These are phyloP conservation scores for Trogon melanurus DNA, from an alignment of 2,113 vertebrate species.

Conservation along the genomic window DNA sequence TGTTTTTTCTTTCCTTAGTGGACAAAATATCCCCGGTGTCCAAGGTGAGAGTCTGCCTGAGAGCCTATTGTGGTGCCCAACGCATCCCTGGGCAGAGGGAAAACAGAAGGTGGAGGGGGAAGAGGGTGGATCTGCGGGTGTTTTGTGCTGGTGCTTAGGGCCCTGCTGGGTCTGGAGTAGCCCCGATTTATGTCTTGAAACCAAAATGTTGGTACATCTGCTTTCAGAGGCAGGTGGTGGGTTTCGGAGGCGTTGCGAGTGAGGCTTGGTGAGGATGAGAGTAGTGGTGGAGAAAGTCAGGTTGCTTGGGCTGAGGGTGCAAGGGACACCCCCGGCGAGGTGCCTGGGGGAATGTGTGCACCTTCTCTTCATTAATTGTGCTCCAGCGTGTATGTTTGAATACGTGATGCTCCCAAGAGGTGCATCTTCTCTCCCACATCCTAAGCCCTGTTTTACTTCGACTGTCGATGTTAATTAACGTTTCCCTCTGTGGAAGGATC, in stretches of 20 bases:
- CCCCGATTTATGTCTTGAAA: not conserved
- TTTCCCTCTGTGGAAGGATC: not conserved
- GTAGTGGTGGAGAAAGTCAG: fast-evolving
- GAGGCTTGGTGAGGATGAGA: not conserved
- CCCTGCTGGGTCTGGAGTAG: not conserved
- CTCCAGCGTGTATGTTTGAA: fast-evolving
- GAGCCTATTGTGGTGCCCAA: not conserved
- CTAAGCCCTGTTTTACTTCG: fast-evolving
- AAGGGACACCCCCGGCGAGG: not conserved
- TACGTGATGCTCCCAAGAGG: fast-evolving
- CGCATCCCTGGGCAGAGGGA: fast-evolving
- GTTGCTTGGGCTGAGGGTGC: not conserved
- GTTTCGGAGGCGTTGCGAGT: not conserved
- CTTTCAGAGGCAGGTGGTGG: not conserved
- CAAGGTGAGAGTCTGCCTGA: not conserved
- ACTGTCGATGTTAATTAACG: fast-evolving
- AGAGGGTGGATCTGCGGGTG: not conserved
- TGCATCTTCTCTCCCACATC: not conserved
- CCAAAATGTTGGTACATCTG: fast-evolving
- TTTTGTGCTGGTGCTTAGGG: not conserved
- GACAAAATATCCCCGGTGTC: not conserved
- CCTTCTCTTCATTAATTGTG: fast-evolving
- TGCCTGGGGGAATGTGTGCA: not conserved
- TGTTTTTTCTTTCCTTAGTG: too few relatives aligned
- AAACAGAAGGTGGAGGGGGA: too few relatives aligned